Percentiles rank a stretch among this genome's conserved stretches.
Conservation (phyloP, 2,797 vertebrate genomes). For the Kryptopterus vitreolus region DNA sequence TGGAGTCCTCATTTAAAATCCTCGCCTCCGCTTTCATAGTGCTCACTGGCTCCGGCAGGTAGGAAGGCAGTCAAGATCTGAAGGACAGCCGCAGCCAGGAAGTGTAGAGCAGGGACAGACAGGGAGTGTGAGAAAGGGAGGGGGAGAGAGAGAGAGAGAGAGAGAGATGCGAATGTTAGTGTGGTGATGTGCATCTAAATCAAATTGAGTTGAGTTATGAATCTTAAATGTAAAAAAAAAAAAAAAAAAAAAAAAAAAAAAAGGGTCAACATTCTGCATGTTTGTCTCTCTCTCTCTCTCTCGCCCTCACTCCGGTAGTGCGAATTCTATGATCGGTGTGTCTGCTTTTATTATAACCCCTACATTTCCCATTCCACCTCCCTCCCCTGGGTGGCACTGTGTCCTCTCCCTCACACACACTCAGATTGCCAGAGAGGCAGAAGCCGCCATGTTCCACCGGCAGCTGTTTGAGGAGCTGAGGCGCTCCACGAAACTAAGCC, state of each 20-base stretch:
- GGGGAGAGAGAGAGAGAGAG: conserved; percentile 11
- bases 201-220: background rate
- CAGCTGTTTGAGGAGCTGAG: conserved; percentile 96
- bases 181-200: background rate
- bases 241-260: background rate
- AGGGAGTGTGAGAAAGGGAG: conserved; percentile 58
- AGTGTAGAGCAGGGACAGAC: conserved; percentile 52
- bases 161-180: conserved; percentile 8
- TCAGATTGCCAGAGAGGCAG: conserved; percentile 97
- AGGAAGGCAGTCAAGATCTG: conserved; percentile 67
- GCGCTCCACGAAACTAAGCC: conserved; percentile 84
- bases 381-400: conserved; percentile 47
- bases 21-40: conserved; percentile 93
- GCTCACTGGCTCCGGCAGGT: conserved; percentile 98
- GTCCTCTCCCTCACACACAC: conserved; percentile 33
- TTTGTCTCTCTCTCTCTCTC: conserved; percentile 48
- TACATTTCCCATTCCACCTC: conserved; percentile 52
- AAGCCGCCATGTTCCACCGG: conserved; percentile 96
- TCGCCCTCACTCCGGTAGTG: conserved; percentile 15
- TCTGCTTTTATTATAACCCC: conserved; percentile 60
- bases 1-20: conserved; percentile 97
- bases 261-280: conserved; percentile 46
- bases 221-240: no score
- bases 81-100: conserved; percentile 55
- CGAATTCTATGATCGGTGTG: conserved; percentile 45